Base-by-base conservation (phyloP, 2,888 invertebrate species). In the Rugalucina vietnamica region DNA sequence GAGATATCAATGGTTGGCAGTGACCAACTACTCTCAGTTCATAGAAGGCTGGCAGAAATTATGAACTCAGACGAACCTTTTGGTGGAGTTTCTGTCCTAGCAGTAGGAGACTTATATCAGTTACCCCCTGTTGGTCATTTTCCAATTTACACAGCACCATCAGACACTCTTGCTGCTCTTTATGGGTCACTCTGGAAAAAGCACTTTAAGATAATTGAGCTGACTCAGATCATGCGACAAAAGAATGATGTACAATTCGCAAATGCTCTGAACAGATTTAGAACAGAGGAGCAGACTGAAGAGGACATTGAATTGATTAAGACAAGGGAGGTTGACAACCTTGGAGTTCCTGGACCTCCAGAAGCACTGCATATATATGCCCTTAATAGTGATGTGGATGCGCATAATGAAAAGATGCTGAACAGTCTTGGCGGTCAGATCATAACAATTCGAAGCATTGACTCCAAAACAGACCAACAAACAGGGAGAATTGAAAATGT, bases 231-330 rank as follows among this genome's bases (percentile, higher is more conserved):
- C 18, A 76, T 80, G 79, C 74, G 84, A 5, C 86, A 86, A 37
- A 84, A 76, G 57, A 79, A 79, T 49, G 82, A 85, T 72, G 43
- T 37, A 14, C 39, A 70, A 5, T 86, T 86, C 73, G 86, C 84
- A 54, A 43, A 34, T 10, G n/a, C 65, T 27, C 76, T 86, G n/a
- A 86, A 84, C 49, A 83, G 84, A 21, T 54, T 54, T 21, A 54
- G 54, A 54, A 54, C 54, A 14, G 3, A 21, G 3, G 14, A 54
- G 21, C 78, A 72, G 32, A 82, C 79, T 39, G 82, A 76, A 60
- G 65, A 79, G 36, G 87, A 86, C 36, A 76, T 81, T n/a, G 37
- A 36, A 43, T 18, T 79, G 1, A 32, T 86, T 14, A 50, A 79
- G 54, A 34, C 70, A 18, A 75, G 84, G 75, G n/a, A 60, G 36